A percentile compares a stretch with the other conserved stretches of the same genome.
Evolutionary conservation across 2,113 vertebrate species (phyloP).

Genomic region (Panthera uncia): DNA sequence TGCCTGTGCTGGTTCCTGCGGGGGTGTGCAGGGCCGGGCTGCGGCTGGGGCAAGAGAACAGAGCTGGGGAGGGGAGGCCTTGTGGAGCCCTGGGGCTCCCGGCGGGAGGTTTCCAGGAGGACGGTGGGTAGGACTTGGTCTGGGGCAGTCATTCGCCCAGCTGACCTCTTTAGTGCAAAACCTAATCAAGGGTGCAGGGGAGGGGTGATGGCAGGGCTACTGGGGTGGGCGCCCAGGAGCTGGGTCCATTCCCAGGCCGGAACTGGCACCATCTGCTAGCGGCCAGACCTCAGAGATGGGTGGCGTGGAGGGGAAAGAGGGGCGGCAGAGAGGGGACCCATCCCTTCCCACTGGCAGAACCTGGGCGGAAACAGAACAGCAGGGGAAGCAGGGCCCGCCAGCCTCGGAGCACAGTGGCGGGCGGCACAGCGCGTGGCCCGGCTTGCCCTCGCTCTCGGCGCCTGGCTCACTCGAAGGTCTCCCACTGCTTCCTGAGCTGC

Average conservation of each 20-base stretch:
- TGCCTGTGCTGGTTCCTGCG: not conserved
- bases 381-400: not conserved
- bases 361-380: not conserved
- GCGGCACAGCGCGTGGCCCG: fast-evolving
- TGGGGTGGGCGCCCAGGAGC: not conserved
- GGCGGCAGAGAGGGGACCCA: not conserved
- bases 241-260: not conserved
- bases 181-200: not conserved
- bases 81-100: not conserved
- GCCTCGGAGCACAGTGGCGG: not conserved
- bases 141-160: not conserved
- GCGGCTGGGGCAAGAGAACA: not conserved
- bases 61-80: not conserved
- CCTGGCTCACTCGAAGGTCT: conserved; percentile 91
- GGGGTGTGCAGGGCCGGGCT: not conserved
- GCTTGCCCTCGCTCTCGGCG: not conserved
- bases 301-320: not conserved
- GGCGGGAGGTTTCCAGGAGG: not conserved
- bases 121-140: not conserved
- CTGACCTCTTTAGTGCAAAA: conserved; percentile 65
- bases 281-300: not conserved
- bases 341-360: conserved; percentile 14
- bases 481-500: conserved; percentile 93
- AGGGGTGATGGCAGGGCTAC: not conserved
- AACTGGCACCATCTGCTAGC: not conserved